Evolutionary conservation across 64 coral and sea anemone genomes (phyloP).

Genomic region (Montipora capricornis): DNA sequence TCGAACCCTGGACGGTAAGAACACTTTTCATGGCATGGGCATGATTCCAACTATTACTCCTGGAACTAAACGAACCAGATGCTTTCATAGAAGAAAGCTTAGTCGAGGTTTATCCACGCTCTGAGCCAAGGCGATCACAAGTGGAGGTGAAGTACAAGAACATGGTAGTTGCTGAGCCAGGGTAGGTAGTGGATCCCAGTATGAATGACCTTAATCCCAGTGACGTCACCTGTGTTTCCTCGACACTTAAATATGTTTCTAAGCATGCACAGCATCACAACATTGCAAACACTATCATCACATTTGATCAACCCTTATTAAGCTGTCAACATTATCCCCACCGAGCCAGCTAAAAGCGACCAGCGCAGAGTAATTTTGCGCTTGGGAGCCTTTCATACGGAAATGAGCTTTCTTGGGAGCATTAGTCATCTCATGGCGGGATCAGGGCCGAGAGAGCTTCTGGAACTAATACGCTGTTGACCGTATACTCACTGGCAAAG

Average conservation of each 20-base stretch:
- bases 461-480: slow-evolving; percentile 46
- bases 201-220: slow-evolving; percentile 15
- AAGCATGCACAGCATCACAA: slow-evolving; percentile 5
- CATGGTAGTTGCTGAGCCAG: not conserved
- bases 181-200: not conserved
- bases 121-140: not conserved
- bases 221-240: not conserved
- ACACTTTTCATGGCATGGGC: slow-evolving; percentile 53
- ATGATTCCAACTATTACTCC: slow-evolving; percentile 15
- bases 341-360: slow-evolving; percentile 9
- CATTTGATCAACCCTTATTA: slow-evolving; percentile 63
- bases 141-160: not conserved
- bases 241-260: slow-evolving; percentile 36
- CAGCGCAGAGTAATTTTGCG: slow-evolving; percentile 4
- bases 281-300: slow-evolving; percentile 21
- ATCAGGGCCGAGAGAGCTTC: not conserved
- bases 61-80: not conserved
- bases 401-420: slow-evolving; percentile 58
- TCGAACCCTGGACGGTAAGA: slow-evolving; percentile 14
- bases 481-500: slow-evolving; percentile 38
- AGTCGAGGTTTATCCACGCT: not conserved
- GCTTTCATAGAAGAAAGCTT: not conserved
- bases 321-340: not conserved
- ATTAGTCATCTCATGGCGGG: slow-evolving; percentile 55
- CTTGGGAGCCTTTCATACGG: slow-evolving; percentile 34